Base-by-base conservation (phyloP, 2,888 invertebrate species). In the Hipparchia semele region DNA sequence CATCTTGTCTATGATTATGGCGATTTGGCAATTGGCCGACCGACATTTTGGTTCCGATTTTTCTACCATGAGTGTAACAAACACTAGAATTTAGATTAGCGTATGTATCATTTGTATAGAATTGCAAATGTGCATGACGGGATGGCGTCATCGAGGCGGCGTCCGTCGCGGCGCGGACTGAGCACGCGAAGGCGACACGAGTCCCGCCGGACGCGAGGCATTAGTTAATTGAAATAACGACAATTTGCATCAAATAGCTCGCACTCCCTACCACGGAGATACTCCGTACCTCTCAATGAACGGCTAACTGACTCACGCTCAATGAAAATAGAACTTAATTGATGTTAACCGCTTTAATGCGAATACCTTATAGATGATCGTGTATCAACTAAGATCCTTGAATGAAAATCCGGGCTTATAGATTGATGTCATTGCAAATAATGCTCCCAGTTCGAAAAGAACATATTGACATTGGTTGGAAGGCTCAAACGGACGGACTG, bases 251-350 rank as follows among this genome's bases (percentile, higher is more conserved):
- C 80, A 80, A 82, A 83, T 80, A 81, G 81, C 81, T 78, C 58
- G 75, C 75, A 75, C 74, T 75, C 77, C 77, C 80, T 77, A 71
- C 74, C 72, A 76, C 73, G 70, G 81, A 81, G 64, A 64, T 45
- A 79, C 68, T 49, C 39, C 33, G 71, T 72, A 76, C 76, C 81
- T 85, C 87, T 92, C 90, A 92, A 91, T 90, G 91, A 87, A 84
- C 80, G 81, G 81, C 82, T 83, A 80, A 83, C 82, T 90, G 90
- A 91, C 86, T 91, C 92, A 91, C 78, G 80, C 84, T 91, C 90
- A 91, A 91, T 91, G 90, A 89, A 88, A 86, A 90, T 89, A 87
- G 86, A 86, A 86, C 87, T 87, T 89, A 90, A 92, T 92, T 90
- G 90, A 88, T 86, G 80, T 82, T 84, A 85, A 79, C 84, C 82